Evolutionary conservation across 2,888 invertebrate genomes (phyloP).

Genomic region (Heliconius ethilla): DNA sequence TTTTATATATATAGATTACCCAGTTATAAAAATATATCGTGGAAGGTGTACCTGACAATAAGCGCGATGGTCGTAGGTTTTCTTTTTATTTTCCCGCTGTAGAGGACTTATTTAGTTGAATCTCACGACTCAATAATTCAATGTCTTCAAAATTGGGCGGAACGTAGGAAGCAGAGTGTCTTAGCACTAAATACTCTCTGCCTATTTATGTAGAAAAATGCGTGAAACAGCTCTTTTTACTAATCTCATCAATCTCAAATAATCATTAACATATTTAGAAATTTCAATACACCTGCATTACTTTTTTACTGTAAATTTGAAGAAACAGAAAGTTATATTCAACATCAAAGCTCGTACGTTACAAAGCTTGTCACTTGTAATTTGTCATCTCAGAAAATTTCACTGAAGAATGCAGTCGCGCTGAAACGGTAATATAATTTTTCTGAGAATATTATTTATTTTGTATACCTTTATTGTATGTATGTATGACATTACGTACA

Average conservation of each 20-base stretch:
- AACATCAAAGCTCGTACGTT: conserved; percentile 66
- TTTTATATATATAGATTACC: no score
- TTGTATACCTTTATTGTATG: conserved; percentile 23
- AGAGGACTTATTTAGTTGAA: no score
- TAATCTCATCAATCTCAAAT: no score
- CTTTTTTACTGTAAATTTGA: conserved; percentile 20
- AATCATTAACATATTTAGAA: not conserved
- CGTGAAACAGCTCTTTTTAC: no score
- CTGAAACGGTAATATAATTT: conserved; percentile 54
- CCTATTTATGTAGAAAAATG: no score
- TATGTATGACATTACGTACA: not conserved
- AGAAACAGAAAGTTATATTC: conserved; percentile 26
- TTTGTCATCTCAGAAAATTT: conserved; percentile 64
- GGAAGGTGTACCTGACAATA: not conserved
- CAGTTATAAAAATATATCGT: not conserved
- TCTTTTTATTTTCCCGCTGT: no score
- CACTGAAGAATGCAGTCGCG: conserved; percentile 50
- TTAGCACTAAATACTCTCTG: no score
- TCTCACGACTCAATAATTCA: no score
- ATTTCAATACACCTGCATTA: not conserved
- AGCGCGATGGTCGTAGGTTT: no score
- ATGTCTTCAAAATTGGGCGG: no score
- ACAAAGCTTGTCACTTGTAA: conserved; percentile 60
- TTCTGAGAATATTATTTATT: conserved; percentile 59
- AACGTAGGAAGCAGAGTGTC: no score